phyloP scores from a whole-genome alignment of 92 coral and sea anemone species.

The Zoanthus solanderi region DNA sequence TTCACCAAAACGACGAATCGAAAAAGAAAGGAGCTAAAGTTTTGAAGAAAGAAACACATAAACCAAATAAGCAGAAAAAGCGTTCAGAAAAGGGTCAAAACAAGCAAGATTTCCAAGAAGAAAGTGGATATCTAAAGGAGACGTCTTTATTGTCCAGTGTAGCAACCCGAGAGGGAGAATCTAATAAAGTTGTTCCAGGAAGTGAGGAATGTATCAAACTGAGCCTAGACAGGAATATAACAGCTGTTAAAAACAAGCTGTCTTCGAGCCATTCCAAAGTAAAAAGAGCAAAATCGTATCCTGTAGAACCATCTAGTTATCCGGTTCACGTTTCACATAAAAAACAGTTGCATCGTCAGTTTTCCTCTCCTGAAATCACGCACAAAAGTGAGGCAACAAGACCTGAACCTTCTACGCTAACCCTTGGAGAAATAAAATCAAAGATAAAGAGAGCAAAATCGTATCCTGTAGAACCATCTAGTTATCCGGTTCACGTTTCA shows the following conservation, averaged over 20 bases:
- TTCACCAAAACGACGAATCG: conserved; percentile 28
- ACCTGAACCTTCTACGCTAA: neutral
- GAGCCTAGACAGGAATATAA: neutral
- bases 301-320: neutral
- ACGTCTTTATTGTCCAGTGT: neutral
- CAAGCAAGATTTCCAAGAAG: neutral
- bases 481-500: neutral
- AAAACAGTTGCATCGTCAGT: conserved; percentile 16
- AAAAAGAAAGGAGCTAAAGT: conserved; percentile 18
- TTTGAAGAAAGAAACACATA: conserved; percentile 13
- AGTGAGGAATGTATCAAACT: neutral
- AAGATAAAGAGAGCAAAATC: conserved; percentile 14
- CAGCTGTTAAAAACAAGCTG: neutral
- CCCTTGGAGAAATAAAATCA: neutral
- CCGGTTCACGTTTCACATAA: neutral
- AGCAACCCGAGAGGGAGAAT: neutral
- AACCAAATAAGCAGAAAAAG: conserved; percentile 17
- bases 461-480: neutral
- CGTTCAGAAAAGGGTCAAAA: conserved; percentile 11
- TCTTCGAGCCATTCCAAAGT: conserved; percentile 18
- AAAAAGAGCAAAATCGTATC: conserved; percentile 5
- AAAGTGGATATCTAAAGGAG: neutral
- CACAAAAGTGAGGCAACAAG: neutral
- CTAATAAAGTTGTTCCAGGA: neutral
- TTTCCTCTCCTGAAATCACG: neutral